These are phyloP conservation scores for Drosophila kepulauana DNA, from an alignment of 1,140 invertebrate species.

Conservation along the genomic window DNA sequence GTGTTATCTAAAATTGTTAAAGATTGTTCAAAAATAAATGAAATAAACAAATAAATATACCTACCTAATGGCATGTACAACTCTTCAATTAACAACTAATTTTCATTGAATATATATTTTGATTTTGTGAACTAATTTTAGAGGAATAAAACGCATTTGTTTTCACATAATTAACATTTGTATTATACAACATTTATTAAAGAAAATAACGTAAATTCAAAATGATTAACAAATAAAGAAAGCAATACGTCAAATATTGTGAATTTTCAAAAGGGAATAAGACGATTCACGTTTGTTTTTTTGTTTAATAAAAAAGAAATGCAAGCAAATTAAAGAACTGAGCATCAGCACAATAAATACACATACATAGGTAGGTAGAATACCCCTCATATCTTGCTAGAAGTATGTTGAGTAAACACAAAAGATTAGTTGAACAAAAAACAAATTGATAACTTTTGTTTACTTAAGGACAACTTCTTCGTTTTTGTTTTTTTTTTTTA, in stretches of 20 bases:
- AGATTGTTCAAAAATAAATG: slow-evolving; percentile 9
- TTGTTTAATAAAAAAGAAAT: slow-evolving; percentile 41
- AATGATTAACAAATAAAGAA: slow-evolving; percentile 9
- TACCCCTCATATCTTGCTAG: slow-evolving; percentile 17
- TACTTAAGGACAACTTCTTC: slow-evolving; percentile 28
- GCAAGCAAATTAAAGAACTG: slow-evolving; percentile 64
- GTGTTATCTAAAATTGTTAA: slow-evolving; percentile 9
- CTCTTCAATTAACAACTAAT: slow-evolving; percentile 50
- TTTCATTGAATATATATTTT: slow-evolving; percentile 39
- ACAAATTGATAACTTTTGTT: slow-evolving; percentile 38
- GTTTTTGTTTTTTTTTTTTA: slow-evolving; percentile 11
- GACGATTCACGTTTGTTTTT: slow-evolving; percentile 18
- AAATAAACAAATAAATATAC: slow-evolving; percentile 58
- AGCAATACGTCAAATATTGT: slow-evolving; percentile 18
- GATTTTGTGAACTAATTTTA: slow-evolving; percentile 50
- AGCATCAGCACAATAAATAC: slow-evolving; percentile 66
- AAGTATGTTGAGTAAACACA: slow-evolving; percentile 19
- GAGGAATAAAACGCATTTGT: slow-evolving; percentile 59
- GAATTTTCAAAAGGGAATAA: slow-evolving; percentile 18
- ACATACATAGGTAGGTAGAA: slow-evolving; percentile 57
- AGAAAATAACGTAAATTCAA: slow-evolving; percentile 7
- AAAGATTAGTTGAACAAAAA: slow-evolving; percentile 35
- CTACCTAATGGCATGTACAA: slow-evolving; percentile 68
- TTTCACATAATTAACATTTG: slow-evolving; percentile 51
- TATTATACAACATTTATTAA: slow-evolving; percentile 72